Evolutionary conservation across 2,797 vertebrate species (phyloP).

Genomic region (Rhodeus uyekii): DNA sequence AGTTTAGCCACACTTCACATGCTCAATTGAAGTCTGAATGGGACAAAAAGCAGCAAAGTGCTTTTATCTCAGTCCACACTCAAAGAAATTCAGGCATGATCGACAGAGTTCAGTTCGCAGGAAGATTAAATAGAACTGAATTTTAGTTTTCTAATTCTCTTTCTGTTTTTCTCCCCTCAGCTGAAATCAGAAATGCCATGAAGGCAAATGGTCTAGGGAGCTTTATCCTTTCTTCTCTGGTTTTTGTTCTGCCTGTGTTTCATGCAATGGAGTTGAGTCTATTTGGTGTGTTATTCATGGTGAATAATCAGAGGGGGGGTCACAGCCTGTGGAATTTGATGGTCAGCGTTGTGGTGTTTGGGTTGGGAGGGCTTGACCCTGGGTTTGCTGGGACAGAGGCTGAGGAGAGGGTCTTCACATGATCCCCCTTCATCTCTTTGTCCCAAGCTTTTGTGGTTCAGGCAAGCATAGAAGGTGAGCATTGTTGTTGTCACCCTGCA

Average conservation of each 20-base stretch:
- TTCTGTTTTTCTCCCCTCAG: neutral
- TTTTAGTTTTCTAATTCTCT: neutral
- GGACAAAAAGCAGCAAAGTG: slow-evolving; percentile 25
- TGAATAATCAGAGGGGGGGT: slow-evolving; percentile 22
- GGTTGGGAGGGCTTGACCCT: slow-evolving; percentile 50
- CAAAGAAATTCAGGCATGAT: slow-evolving; percentile 33
- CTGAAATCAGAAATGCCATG: neutral
- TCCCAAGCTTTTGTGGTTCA: slow-evolving; percentile 29
- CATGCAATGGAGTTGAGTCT: slow-evolving; percentile 46
- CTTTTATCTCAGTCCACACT: slow-evolving; percentile 22
- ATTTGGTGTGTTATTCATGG: slow-evolving; percentile 35
- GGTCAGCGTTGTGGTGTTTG: slow-evolving; percentile 44
- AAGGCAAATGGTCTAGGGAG: neutral
- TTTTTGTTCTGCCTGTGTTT: slow-evolving; percentile 31
- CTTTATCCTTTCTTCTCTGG: slow-evolving; percentile 7
- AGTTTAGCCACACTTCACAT: slow-evolving; percentile 43
- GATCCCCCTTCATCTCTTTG: slow-evolving; percentile 37
- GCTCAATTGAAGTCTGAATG: slow-evolving; percentile 28
- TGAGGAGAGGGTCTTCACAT: slow-evolving; percentile 7
- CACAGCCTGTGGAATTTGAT: slow-evolving; percentile 44
- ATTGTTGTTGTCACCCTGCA: slow-evolving; percentile 17
- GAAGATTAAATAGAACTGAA: neutral
- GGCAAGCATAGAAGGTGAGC: neutral
- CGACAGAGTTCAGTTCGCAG: slow-evolving; percentile 35
- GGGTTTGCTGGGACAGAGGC: slow-evolving; percentile 5